Conservation (phyloP, 37 sponge, comb jelly and placozoan species). For the Crambe crambe region DNA sequence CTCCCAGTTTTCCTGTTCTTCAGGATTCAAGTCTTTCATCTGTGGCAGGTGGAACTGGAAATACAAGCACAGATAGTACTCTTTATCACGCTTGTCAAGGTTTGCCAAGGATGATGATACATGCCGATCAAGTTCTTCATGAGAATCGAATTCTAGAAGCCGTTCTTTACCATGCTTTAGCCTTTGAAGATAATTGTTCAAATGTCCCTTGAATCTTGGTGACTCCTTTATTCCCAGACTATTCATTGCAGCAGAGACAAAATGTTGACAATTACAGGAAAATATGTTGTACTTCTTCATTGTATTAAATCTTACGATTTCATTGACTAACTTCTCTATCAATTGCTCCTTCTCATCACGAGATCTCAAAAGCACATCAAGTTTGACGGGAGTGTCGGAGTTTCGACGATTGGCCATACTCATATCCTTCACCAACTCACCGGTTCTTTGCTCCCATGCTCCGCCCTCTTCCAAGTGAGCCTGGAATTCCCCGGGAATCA, state of each 20-base stretch:
- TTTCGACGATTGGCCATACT: not conserved
- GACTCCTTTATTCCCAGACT: constrained; percentile 17
- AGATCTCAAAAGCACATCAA: not conserved
- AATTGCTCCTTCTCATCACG: constrained; percentile 7
- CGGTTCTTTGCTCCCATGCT: not conserved
- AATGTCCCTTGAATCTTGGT: not conserved
- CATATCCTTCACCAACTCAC: not conserved
- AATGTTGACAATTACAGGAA: constrained; percentile 34
- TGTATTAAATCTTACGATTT: constrained; percentile 12
- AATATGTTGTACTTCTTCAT: constrained; percentile 14
- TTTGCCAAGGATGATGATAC: not conserved
- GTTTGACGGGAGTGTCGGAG: not conserved
- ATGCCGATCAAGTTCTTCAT: constrained; percentile 15
- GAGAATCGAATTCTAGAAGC: not conserved
- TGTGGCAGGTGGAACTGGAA: constrained; percentile 21
- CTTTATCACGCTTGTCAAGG: not conserved
- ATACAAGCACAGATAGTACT: constrained; percentile 17
- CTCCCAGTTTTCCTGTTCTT: not conserved
- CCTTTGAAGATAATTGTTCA: not conserved
- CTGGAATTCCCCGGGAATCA: not conserved
- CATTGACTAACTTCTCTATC: constrained; percentile 2
- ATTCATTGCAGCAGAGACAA: constrained; percentile 21
- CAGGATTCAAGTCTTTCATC: constrained; percentile 1
- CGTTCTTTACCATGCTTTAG: constrained; percentile 3
- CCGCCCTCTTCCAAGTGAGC: not conserved